Conservation (phyloP, 2,888 invertebrate genomes). For the Drosophila antonietae region DNA sequence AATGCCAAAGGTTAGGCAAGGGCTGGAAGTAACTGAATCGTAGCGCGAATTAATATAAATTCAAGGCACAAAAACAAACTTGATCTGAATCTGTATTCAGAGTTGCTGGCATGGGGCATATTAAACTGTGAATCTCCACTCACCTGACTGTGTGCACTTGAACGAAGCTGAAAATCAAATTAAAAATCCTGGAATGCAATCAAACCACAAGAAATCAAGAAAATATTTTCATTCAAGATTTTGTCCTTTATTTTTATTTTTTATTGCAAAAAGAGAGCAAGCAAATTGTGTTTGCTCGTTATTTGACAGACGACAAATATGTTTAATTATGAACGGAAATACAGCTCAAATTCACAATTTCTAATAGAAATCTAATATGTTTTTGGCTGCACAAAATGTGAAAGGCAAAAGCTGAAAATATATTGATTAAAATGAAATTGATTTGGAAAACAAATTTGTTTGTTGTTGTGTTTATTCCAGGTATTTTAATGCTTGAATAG, state of each 20-base stretch:
- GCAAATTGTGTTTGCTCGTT: not conserved
- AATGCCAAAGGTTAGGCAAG: not conserved
- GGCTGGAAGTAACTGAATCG: conserved; percentile 3
- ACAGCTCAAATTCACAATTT: not conserved
- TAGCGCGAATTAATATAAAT: conserved; percentile 35
- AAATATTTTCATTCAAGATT: not conserved
- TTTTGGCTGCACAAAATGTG: not conserved
- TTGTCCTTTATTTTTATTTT: not conserved
- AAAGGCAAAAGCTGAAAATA: not conserved
- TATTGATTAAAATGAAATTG: not conserved
- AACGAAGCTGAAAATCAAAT: conserved; percentile 13
- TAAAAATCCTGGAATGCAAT: conserved; percentile 29
- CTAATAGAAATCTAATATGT: not conserved
- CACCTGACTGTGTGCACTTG: conserved; percentile 8
- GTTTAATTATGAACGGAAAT: conserved; percentile 1
- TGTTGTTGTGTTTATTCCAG: not conserved
- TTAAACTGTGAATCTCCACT: not conserved
- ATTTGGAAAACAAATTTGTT: not conserved
- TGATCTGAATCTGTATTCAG: not conserved
- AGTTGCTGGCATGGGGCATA: conserved; percentile 1
- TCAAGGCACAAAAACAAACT: conserved; percentile 26
- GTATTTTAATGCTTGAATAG: not conserved
- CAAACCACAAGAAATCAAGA: not conserved
- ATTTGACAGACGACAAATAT: not conserved
- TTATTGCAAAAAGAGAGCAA: not conserved